Evolutionary conservation across 2,797 vertebrate species (phyloP).

Genomic region (Anguilla obscura): DNA sequence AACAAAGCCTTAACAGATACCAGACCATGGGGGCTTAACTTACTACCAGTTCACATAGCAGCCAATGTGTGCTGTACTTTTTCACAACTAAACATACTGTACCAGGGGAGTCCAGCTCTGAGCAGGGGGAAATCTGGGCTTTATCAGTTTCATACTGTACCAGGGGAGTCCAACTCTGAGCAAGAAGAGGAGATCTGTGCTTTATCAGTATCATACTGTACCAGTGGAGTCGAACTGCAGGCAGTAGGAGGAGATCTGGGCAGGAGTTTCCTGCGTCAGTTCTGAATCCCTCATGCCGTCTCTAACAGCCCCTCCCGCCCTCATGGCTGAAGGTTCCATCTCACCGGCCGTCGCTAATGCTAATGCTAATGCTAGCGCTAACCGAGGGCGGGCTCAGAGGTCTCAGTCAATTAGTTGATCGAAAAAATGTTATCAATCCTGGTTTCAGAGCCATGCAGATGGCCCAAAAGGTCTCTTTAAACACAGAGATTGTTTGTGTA

Average conservation of each 20-base stretch:
- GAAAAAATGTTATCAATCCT: not conserved
- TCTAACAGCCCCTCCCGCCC: not conserved
- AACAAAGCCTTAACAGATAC: too few relatives aligned
- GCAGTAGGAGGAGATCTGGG: conserved; percentile 45
- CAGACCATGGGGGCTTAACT: too few relatives aligned
- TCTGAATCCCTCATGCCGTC: not conserved
- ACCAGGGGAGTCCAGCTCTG: not conserved
- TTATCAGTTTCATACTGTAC: conserved; percentile 46
- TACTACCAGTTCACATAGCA: not conserved
- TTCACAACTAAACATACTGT: not conserved
- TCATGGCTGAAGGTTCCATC: conserved; percentile 1
- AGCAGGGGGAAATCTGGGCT: not conserved
- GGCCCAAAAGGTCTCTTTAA: not conserved
- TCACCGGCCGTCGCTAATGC: not conserved
- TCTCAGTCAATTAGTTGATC: not conserved
- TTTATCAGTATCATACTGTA: conserved; percentile 44
- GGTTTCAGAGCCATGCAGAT: not conserved
- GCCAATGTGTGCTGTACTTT: not conserved
- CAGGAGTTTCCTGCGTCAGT: conserved; percentile 37
- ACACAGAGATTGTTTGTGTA: not conserved
- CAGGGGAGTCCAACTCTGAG: not conserved
- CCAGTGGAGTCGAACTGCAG: conserved; percentile 38
- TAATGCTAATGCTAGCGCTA: too few relatives aligned
- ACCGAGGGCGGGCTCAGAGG: not conserved
- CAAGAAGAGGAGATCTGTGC: not conserved